Evolutionary conservation across 2,113 vertebrate genomes (phyloP).

Genomic region (Callocephalon fimbriatum): DNA sequence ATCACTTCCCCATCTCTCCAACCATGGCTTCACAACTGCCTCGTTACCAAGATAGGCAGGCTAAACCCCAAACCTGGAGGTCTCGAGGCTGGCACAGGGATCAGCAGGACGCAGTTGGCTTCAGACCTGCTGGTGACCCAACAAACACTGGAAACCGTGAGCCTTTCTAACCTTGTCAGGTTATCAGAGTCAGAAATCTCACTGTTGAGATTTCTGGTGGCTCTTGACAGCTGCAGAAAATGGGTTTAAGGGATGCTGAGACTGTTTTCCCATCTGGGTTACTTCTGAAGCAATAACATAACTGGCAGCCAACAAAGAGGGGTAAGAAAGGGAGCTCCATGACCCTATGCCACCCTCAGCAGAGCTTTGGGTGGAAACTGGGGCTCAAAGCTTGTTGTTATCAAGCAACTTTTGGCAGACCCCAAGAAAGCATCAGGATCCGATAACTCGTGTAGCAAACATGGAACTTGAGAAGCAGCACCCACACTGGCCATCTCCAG

Average conservation of each 20-base stretch:
- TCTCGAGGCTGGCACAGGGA: not conserved
- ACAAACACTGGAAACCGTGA: not conserved
- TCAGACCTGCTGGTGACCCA: not conserved
- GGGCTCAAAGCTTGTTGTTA: not conserved
- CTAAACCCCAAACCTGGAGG: not conserved
- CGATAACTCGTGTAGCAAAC: not conserved
- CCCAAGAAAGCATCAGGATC: not conserved
- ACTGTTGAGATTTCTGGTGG: not conserved
- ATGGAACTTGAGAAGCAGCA: not conserved
- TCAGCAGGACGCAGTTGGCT: not conserved
- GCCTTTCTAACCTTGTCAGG: not conserved
- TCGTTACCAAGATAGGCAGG: fast-evolving
- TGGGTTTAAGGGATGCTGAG: not conserved
- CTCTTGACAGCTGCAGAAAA: not conserved
- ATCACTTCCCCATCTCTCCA: not conserved
- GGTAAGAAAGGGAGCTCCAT: not conserved
- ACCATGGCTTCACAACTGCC: not conserved
- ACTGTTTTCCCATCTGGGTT: not conserved
- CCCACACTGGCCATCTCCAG: not conserved
- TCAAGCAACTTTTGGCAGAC: not conserved
- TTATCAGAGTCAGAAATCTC: not conserved
- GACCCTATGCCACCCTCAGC: fast-evolving
- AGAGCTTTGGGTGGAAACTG: not conserved
- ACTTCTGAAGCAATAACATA: not conserved
- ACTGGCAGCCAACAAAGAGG: not conserved